phyloP scores from a whole-genome alignment of 2,888 invertebrate species.

The Subacronicta megacephala region DNA sequence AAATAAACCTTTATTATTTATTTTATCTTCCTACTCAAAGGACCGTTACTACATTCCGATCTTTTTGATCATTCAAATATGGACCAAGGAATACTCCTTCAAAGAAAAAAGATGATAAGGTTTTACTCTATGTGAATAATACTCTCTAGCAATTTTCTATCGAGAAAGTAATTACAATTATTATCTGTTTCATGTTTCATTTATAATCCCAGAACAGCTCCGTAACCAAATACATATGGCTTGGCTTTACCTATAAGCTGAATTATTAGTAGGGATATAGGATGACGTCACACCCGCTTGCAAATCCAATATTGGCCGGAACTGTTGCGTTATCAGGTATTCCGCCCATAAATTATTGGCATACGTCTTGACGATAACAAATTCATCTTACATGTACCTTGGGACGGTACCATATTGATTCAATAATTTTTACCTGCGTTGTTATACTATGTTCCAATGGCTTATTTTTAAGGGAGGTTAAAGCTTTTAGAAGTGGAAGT shows the following conservation, averaged over 20 bases:
- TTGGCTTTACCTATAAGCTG: neutral
- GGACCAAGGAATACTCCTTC: conserved; percentile 10
- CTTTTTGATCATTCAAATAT: conserved; percentile 59
- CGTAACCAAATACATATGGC: neutral
- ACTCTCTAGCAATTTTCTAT: no score
- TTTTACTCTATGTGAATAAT: neutral
- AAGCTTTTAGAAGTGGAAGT: no score
- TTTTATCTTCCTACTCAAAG: conserved; percentile 20
- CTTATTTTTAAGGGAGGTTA: no score
- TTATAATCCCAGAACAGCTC: neutral
- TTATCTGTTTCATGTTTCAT: no score
- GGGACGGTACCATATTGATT: conserved; percentile 27
- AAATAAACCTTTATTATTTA: no score
- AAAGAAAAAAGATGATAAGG: neutral
- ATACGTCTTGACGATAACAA: conserved; percentile 40
- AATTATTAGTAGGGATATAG: conserved; percentile 20
- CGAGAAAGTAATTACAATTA: no score
- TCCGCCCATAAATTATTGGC: conserved; percentile 61
- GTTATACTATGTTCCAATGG: neutral
- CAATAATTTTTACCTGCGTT: conserved; percentile 9
- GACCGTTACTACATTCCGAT: conserved; percentile 7
- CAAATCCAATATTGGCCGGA: conserved; percentile 54
- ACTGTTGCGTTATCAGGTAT: conserved; percentile 49
- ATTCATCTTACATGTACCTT: conserved; percentile 45
- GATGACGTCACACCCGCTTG: conserved; percentile 43